These are phyloP conservation scores for Dryobota labecula DNA, from an alignment of 2,888 invertebrate genomes.

Conservation along the genomic window DNA sequence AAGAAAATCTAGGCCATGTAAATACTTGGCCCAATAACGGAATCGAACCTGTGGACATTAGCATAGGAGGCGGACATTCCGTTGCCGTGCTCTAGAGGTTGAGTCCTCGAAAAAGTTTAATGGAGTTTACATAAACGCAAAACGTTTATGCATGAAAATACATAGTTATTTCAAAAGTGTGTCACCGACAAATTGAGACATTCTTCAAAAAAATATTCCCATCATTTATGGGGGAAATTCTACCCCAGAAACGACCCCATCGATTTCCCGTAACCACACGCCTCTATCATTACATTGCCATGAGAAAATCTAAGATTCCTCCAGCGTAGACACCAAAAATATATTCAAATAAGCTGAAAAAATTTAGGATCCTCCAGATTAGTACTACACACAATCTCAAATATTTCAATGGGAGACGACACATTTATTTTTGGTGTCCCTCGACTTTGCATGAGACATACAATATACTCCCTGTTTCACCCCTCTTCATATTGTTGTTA, in stretches of 20 bases:
- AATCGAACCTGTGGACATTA: conserved; percentile 39
- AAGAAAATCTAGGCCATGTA: conserved; percentile 10
- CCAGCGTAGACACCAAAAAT: conserved; percentile 16
- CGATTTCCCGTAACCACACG: conserved; percentile 28
- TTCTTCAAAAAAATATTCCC: conserved; percentile 12
- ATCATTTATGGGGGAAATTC: conserved; percentile 2
- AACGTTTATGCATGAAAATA: conserved; percentile 17
- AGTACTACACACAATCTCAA: conserved; percentile 31
- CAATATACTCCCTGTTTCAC: conserved; percentile 46
- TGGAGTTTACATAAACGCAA: conserved; percentile 22
- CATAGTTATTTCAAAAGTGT: not conserved
- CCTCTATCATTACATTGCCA: conserved; percentile 3
- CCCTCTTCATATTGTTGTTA: conserved; percentile 51
- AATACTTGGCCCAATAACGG: conserved; percentile 34
- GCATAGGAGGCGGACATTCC: conserved; percentile 56
- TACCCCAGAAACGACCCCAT: conserved; percentile 7
- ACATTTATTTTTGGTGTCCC: conserved; percentile 41
- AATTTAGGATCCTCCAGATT: conserved; percentile 28
- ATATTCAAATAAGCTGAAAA: conserved; percentile 53
- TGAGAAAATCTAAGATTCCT: conserved; percentile 24
- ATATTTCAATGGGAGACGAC: conserved; percentile 49
- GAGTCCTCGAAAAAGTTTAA: conserved; percentile 27
- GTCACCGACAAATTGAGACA: conserved; percentile 15
- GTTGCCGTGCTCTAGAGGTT: not conserved
- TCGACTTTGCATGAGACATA: conserved; percentile 56